Evolutionary conservation across 2,113 vertebrate genomes (phyloP), one percentile per base, ranked within the genome.

Genomic region (Aptenodytes forsteri): DNA sequence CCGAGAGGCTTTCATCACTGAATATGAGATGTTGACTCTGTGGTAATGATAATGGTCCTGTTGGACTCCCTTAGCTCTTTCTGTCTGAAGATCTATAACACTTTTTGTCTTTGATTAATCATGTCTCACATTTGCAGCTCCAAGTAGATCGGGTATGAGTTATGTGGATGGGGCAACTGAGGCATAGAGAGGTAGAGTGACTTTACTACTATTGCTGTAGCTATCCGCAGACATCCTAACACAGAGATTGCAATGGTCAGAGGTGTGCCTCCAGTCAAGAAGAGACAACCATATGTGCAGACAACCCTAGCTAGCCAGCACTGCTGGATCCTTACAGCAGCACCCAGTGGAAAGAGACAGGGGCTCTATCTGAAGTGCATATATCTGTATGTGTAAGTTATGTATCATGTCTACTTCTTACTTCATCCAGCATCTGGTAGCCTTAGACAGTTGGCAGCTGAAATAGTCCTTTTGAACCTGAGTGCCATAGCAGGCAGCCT

Each of bases 1-100:
- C 32, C 16, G 7, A 96, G 92, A 95, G 70, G 36, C 58, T 97
- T 98, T 96, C 71, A 88, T 90, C 84, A 22, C 22, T 62, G 83
- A 97, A 89, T 95, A 70, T 52, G 56, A 75, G 58, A 79, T 56
- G 36, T 44, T 92, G 83, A 73, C 32, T 90, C 58, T 83, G 56
- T 78, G 69, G 10, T 79, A 89, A 71, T 81, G 67, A 66, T 65
- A 90, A 89, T 7, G 0, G 42, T 47, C 30, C 26, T 72, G 32
- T 54, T 88, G 80, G 70, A 52, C 36, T 83, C 21, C 16, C 42
- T 87, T 84, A 93, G 19, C 25, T 71, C 16, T 34, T 55, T 77
- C 65, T 55, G 9, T 54, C 40, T 62, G 66, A 82, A 84, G 40
- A 49, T 70, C 61, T 84, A 8, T 47, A 76, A 44, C 36, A 66